A percentile compares a stretch with the other conserved stretches of the same genome.
These are phyloP conservation scores for Tenebrio molitor DNA, from an alignment of 1,140 invertebrate species.

Conservation along the genomic window DNA sequence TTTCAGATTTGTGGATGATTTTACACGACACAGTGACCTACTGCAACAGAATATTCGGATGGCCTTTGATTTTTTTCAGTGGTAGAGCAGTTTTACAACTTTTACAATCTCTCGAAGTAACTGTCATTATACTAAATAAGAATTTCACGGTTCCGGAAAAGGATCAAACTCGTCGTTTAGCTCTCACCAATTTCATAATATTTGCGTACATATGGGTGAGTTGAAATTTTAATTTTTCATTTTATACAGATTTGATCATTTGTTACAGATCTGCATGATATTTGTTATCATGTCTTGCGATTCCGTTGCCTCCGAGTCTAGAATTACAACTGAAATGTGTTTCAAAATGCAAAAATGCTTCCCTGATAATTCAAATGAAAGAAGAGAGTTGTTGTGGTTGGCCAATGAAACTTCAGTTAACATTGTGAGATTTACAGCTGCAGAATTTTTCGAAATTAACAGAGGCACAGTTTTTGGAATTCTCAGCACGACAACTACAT, in stretches of 20 bases:
- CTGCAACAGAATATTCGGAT: conserved; percentile 32
- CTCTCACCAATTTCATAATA: not conserved
- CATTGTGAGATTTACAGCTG: conserved; percentile 8
- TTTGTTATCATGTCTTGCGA: not conserved
- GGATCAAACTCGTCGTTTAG: not conserved
- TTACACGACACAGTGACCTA: not conserved
- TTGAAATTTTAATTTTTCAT: not conserved
- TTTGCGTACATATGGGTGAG: too few relatives aligned
- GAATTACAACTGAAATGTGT: not conserved
- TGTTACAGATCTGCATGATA: not conserved
- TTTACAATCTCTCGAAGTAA: not conserved
- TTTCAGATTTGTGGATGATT: not conserved
- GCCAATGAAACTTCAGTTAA: not conserved
- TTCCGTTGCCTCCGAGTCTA: not conserved
- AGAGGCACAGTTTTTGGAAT: conserved; percentile 27
- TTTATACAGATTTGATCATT: too few relatives aligned
- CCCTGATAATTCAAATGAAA: conserved; percentile 14
- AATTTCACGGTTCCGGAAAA: not conserved
- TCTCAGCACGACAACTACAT: conserved; percentile 16
- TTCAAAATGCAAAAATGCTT: conserved; percentile 16
- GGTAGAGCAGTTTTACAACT: conserved; percentile 9
- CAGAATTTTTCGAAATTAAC: conserved; percentile 32
- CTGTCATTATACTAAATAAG: not conserved
- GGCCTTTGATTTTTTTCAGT: conserved; percentile 15
- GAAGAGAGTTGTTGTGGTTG: conserved; percentile 11